Percentiles rank a stretch among this genome's conserved stretches.
phyloP scores from a whole-genome alignment of 1,140 invertebrate genomes.

The Papilio machaon region DNA sequence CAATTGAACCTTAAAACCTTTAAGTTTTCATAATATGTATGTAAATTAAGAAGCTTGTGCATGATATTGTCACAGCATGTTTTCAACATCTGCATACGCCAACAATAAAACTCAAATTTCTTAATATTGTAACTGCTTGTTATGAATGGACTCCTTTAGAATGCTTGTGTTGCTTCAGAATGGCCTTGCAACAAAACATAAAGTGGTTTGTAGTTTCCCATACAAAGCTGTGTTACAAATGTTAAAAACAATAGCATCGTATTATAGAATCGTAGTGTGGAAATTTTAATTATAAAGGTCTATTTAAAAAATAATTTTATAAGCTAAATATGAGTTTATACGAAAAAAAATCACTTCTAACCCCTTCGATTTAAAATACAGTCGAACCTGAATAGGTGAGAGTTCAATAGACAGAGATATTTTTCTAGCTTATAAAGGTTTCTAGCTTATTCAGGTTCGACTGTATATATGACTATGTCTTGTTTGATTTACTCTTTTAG shows the following conservation, averaged over 20 bases:
- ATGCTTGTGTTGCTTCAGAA: slow-evolving; percentile 13
- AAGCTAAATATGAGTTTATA: too few relatives aligned
- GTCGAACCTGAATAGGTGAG: too few relatives aligned
- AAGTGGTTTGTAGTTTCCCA: slow-evolving; percentile 17
- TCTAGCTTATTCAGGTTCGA: too few relatives aligned
- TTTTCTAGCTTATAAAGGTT: too few relatives aligned
- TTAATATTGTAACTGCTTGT: slow-evolving; percentile 5
- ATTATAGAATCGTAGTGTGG: background rate
- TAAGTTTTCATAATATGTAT: background rate
- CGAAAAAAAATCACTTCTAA: too few relatives aligned
- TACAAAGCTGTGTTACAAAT: background rate
- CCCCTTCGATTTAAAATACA: too few relatives aligned
- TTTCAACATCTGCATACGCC: slow-evolving; percentile 7
- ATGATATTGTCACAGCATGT: background rate
- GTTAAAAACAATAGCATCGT: background rate
- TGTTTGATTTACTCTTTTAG: too few relatives aligned
- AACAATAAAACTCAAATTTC: slow-evolving; percentile 20
- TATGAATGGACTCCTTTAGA: slow-evolving; percentile 24
- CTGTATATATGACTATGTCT: too few relatives aligned
- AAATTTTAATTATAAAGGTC: too few relatives aligned
- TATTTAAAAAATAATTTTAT: too few relatives aligned
- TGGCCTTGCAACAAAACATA: slow-evolving; percentile 24
- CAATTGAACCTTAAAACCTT: too few relatives aligned
- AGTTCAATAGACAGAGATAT: too few relatives aligned
- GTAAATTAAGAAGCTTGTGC: background rate